Evolutionary conservation across 2,888 invertebrate species (phyloP), one percentile per base, ranked within the genome.

Genomic region (Clivina fossor): DNA sequence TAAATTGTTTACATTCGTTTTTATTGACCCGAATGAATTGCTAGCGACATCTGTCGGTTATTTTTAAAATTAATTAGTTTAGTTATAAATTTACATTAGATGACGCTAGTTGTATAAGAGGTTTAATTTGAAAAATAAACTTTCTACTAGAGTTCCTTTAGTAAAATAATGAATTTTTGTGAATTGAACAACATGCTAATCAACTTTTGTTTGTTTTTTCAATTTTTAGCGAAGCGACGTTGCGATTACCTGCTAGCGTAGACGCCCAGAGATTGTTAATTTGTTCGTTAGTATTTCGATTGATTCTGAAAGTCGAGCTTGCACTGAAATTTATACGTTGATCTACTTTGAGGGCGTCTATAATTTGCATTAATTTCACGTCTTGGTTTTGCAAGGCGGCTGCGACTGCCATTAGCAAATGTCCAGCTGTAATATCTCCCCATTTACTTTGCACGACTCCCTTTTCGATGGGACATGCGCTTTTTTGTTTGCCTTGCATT

Each of bases 381-480:
- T 74, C 71, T 64, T 84, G 82, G 9, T 76, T 72, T 64, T 85
- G 81, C n/a, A 85, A 69, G 1, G 80, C 78, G 0, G 84, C 77
- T 1, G 83, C 81, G 47, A 84, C 72, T 1, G 80, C 82, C 2
- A 80, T 76, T 56, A 85, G 76, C 5, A 86, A 64, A 2, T 78
- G 78, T 1, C 84, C 83, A 1, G 79, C 76, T 3, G 83, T 74
- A 58, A 85, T 68, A 0, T 81, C 77, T 2, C 83, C 85, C 77
- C 80, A 85, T 2, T 76, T 73, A 0, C 84, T 82, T 65, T 80
- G 76, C 7, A 86, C 73, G 0, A 84, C 81, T 1, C 87, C 87
- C 26, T 78, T 76, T 74, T 86, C 85, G 57, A 82, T 75, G 0
- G 86, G 85, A 66, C 86, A 86, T 62, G 30, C 56, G 48, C 68